Base-by-base conservation (phyloP, 2,888 invertebrate species). In the Clepsis dumicolana region DNA sequence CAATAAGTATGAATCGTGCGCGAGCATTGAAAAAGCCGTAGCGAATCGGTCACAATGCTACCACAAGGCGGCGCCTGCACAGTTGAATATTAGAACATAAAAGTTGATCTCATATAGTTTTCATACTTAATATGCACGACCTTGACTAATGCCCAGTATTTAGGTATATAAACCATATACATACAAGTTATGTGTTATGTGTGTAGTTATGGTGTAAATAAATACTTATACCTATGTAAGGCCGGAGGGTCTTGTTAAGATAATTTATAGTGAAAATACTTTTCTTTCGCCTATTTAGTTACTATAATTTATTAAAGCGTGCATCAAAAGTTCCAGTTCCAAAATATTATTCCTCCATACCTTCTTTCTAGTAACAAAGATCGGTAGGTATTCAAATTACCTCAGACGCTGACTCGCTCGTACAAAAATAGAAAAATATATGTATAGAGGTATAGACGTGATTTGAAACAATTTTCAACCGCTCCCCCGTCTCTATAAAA, bases 41-140 rank as follows among this genome's bases (percentile, higher is more conserved):
- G 80, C 91, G 81, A 91, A 93, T 91, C 81, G 80, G 75, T 73
- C 83, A 88, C 86, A 89, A 89, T 81, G 81, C 78, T 77, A 74
- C 70, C 75, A 73, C 76, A 76, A 62, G 48, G 75, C 67, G 50
- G 75, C 77, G 82, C 77, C 74, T 70, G 75, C 77, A 74, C 77
- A 70, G 52, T 63, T 67, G 53, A 65, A 62, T 70, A 67, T 73
- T 72, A 75, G 75, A 76, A 79, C 16, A 72, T 71, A 79, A 81
- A 80, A 76, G 75, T 70, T 67, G 70, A 61, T 70, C 65, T 67
- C 71, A 75, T 73, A 64, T 25, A 27, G 10, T 1, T 16, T 25
- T 16, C 59, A 25, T 16, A 41, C 16, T 44, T 7, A 44, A 16
- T 18, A 8, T 44, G 41, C 16, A 44, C 41, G 7, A 44, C 18